Conservation (phyloP, 30 jellyfish, hydroid and myxozoan species). For the Aurelia sp. region DNA sequence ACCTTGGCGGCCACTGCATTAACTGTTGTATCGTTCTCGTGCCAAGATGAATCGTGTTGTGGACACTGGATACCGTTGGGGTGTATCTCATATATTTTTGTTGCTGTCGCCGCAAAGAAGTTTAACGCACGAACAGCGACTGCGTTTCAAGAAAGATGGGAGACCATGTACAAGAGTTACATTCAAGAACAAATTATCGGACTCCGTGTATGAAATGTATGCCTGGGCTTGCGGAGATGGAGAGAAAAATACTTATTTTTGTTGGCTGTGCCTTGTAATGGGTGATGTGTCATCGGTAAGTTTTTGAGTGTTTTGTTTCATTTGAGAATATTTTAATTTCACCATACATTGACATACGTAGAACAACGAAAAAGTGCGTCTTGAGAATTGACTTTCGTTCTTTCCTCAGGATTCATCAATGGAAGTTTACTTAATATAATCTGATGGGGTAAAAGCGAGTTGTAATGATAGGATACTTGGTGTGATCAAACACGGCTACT, state of each 20-base stretch:
- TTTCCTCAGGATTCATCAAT: no score
- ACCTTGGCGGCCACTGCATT: no score
- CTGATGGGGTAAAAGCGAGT: no score
- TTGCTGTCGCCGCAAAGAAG: not conserved
- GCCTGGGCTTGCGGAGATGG: not conserved
- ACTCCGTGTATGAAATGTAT: not conserved
- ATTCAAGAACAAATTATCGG: not conserved
- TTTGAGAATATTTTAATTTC: not conserved
- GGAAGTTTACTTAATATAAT: no score
- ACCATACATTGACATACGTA: no score
- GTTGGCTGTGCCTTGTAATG: slow-evolving; percentile 19
- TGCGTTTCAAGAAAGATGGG: not conserved
- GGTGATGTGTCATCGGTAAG: slow-evolving; percentile 2
- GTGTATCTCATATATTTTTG: not conserved
- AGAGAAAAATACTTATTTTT: slow-evolving; percentile 1
- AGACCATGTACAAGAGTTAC: slow-evolving; percentile 11
- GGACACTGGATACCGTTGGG: not conserved
- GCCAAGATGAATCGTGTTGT: no score
- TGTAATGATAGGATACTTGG: no score
- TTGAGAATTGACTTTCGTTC: no score
- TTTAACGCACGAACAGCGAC: not conserved
- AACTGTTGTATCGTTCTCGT: no score
- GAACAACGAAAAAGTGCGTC: no score
- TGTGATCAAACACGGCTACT: no score
- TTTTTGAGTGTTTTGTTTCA: not conserved